phyloP scores from a whole-genome alignment of 2,888 invertebrate species.

The Sesia apiformis region DNA sequence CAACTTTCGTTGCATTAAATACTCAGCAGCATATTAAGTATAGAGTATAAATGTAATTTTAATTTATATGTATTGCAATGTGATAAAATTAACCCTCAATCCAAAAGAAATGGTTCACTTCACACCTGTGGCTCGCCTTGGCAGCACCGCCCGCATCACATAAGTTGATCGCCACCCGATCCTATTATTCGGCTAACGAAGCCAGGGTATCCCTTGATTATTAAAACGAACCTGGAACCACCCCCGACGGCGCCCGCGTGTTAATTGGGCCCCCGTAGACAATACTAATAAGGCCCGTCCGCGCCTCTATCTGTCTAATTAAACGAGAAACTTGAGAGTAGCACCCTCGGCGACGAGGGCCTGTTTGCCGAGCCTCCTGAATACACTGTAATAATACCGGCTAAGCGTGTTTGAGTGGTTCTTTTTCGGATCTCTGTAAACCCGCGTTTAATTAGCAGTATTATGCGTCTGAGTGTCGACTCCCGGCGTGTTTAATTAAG shows the following conservation, averaged over 20 bases:
- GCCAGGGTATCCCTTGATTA: slow-evolving; percentile 70
- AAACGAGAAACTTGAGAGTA: slow-evolving; percentile 74
- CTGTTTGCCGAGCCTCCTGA: slow-evolving; percentile 69
- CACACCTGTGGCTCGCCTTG: slow-evolving; percentile 22
- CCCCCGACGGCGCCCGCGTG: slow-evolving; percentile 65
- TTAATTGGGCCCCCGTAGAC: slow-evolving; percentile 75
- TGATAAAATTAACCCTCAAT: no score
- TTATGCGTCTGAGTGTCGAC: slow-evolving; percentile 71
- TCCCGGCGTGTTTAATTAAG: slow-evolving; percentile 69
- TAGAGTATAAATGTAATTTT: no score
- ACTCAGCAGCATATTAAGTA: no score
- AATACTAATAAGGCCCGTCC: slow-evolving; percentile 74
- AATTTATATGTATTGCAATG: no score
- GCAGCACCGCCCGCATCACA: neutral
- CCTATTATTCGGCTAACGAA: slow-evolving; percentile 69
- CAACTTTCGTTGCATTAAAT: no score
- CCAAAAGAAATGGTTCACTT: slow-evolving; percentile 3
- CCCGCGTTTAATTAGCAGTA: slow-evolving; percentile 72
- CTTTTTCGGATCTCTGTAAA: slow-evolving; percentile 73
- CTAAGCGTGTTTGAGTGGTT: slow-evolving; percentile 73
- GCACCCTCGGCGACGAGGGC: slow-evolving; percentile 67
- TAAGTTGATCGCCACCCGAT: slow-evolving; percentile 41
- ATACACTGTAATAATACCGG: slow-evolving; percentile 73
- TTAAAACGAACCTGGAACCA: slow-evolving; percentile 68
- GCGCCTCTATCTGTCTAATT: slow-evolving; percentile 74